Evolutionary conservation across 1,140 invertebrate species (phyloP).

Genomic region (Babylonia areolata): DNA sequence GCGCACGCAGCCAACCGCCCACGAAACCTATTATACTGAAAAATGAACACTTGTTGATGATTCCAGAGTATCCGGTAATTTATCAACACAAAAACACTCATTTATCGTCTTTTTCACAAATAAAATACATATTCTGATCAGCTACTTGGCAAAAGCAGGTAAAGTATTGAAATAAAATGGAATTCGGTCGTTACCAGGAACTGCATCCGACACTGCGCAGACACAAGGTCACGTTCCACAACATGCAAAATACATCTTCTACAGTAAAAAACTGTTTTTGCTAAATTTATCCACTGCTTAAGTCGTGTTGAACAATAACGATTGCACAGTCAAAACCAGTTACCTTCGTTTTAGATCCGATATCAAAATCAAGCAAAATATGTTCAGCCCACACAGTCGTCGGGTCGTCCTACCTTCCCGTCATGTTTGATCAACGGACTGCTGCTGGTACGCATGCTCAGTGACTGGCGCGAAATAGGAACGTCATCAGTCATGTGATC

Average conservation of each 20-base stretch:
- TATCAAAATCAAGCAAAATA: neutral
- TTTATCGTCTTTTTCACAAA: neutral
- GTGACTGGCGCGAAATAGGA: conserved; percentile 8
- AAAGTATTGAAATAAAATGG: neutral
- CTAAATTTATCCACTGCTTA: neutral
- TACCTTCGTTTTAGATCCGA: neutral
- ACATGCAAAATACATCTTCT: neutral
- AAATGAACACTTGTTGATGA: conserved; percentile 25
- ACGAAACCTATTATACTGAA: conserved; percentile 8
- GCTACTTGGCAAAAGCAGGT: neutral
- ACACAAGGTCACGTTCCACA: conserved; percentile 36
- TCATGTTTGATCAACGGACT: conserved; percentile 34
- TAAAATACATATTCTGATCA: neutral
- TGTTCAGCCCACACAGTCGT: conserved; percentile 5
- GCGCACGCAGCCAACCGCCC: conserved; percentile 27
- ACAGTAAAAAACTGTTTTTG: neutral
- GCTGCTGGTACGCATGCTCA: conserved; percentile 9
- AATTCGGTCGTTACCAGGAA: neutral
- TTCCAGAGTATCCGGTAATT: neutral
- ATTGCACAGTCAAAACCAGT: neutral
- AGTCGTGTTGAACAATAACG: no score
- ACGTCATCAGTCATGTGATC: conserved; percentile 25
- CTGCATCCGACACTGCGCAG: conserved; percentile 4
- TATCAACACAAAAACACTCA: neutral
- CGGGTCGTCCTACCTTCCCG: conserved; percentile 30